Percentiles rank a stretch among this genome's conserved stretches.
These are phyloP conservation scores for Microcebus ravelobensis DNA, from an alignment of 2,113 vertebrate species.

Conservation along the genomic window DNA sequence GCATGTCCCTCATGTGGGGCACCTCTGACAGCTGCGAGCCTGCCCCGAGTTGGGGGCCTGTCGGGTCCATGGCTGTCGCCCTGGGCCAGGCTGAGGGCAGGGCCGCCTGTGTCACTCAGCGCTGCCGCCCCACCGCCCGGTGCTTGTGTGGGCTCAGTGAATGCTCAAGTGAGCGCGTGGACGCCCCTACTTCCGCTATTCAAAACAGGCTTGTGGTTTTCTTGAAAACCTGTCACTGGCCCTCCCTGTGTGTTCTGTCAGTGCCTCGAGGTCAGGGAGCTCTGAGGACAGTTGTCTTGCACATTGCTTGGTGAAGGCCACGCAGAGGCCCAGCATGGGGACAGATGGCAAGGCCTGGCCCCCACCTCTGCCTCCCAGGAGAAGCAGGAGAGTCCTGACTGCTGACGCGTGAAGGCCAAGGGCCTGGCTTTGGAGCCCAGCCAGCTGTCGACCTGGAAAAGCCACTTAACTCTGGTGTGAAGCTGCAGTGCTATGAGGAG, in stretches of 20 bases:
- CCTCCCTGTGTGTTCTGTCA: not conserved
- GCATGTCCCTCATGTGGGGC: fast-evolving
- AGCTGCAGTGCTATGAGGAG: not conserved
- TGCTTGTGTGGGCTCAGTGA: fast-evolving
- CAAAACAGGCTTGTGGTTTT: no score
- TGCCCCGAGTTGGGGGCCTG: fast-evolving
- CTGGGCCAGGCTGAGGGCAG: not conserved
- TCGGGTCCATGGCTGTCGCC: fast-evolving
- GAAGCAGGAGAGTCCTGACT: not conserved
- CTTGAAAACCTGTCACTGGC: no score
- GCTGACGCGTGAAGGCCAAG: not conserved
- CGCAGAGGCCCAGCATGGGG: not conserved
- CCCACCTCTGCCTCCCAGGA: not conserved
- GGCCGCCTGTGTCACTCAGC: not conserved
- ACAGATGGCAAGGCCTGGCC: not conserved
- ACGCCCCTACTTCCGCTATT: not conserved
- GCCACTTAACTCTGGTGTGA: no score
- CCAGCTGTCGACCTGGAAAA: not conserved
- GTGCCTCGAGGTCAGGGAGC: not conserved
- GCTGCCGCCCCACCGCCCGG: not conserved
- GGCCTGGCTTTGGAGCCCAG: not conserved
- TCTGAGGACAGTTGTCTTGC: not conserved
- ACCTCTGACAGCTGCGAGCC: not conserved
- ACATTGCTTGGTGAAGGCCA: not conserved
- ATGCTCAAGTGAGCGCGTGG: fast-evolving